phyloP scores from a whole-genome alignment of 2,797 vertebrate species.

The Brachyalestes nurse region DNA sequence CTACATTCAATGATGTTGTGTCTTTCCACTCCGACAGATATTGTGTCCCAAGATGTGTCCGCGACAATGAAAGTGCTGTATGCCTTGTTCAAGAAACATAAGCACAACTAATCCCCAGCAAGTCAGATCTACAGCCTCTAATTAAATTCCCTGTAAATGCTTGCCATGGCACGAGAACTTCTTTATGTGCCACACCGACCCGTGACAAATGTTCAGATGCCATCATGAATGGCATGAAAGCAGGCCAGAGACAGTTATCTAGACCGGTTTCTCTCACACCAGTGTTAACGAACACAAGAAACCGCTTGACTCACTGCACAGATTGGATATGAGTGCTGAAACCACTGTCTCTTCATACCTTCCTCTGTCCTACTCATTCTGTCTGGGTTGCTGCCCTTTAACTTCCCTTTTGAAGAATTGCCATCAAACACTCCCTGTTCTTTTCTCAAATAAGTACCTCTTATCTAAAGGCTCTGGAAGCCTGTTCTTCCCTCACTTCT shows the following conservation, averaged over 20 bases:
- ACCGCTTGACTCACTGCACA: slow-evolving; percentile 15
- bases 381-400: not conserved
- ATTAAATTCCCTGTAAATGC: slow-evolving; percentile 26
- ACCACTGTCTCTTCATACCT: not conserved
- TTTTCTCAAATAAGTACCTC: slow-evolving; percentile 26
- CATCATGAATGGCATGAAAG: slow-evolving; percentile 9
- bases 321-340: slow-evolving; percentile 34
- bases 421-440: not conserved
- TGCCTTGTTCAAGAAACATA: slow-evolving; percentile 85
- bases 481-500: not conserved
- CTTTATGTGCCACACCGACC: not conserved
- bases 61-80: slow-evolving; percentile 86
- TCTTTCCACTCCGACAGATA: slow-evolving; percentile 77
- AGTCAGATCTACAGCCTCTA: not conserved
- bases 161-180: not conserved
- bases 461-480: not conserved
- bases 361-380: slow-evolving; percentile 14
- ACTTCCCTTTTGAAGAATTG: not conserved
- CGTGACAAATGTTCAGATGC: not conserved
- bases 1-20: slow-evolving; percentile 11
- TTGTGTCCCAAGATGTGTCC: slow-evolving; percentile 83
- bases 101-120: slow-evolving; percentile 55
- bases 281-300: slow-evolving; percentile 21
- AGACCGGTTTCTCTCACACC: slow-evolving; percentile 6
- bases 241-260: slow-evolving; percentile 22